phyloP scores from a whole-genome alignment of 2,797 vertebrate genomes.

The Galaxias olidus region DNA sequence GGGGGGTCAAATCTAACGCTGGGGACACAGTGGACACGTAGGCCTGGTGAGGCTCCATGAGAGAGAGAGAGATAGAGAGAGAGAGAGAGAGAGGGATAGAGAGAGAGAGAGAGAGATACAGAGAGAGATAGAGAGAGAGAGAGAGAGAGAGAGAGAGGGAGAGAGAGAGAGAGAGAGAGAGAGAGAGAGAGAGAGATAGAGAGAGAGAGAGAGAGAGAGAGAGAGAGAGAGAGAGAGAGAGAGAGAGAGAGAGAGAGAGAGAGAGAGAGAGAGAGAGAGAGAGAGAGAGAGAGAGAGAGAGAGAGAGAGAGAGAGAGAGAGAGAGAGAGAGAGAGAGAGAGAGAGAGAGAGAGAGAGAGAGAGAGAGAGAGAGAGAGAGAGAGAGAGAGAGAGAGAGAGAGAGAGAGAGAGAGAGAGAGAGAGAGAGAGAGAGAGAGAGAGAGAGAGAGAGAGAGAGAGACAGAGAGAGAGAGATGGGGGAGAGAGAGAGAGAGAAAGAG shows the following conservation, averaged over 20 bases:
- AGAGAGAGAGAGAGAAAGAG: conserved; percentile 23
- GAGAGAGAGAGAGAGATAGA: conserved; percentile 22
- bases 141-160: too few species aligned
- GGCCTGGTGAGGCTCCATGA: conserved; percentile 48
- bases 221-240: not conserved
- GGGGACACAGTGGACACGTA: conserved; percentile 37
- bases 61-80: conserved; percentile 26
- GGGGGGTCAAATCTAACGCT: conserved; percentile 26
- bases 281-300: not conserved
- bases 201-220: not conserved
- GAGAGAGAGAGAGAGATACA: not conserved
- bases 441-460: too few species aligned
- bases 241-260: conserved; percentile 28
- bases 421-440: conserved; percentile 38
- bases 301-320: conserved; percentile 24
- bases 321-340: too few species aligned
- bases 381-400: conserved; percentile 30
- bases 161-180: not conserved
- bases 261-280: not conserved
- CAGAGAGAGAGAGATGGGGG: too few species aligned
- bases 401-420: not conserved
- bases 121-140: conserved; percentile 36
- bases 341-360: conserved; percentile 19
- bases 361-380: conserved; percentile 29
- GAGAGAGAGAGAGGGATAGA: conserved; percentile 27